A percentile compares a stretch with the other conserved stretches of the same genome.
phyloP scores from a whole-genome alignment of 2,888 invertebrate species.

The Orchesella flavescens region DNA sequence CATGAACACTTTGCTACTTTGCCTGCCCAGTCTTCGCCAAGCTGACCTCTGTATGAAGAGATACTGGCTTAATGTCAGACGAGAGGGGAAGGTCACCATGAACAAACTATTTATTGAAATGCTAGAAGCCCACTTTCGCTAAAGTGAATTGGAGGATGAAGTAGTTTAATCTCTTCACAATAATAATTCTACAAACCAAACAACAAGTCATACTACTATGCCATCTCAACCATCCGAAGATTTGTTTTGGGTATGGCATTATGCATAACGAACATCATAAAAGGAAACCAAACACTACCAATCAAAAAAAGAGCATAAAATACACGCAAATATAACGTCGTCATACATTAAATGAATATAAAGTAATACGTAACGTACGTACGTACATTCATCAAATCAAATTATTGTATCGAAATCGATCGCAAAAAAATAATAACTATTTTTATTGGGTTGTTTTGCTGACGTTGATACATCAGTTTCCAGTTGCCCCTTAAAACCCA shows the following conservation, averaged over 20 bases:
- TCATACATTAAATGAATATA: too few relatives aligned
- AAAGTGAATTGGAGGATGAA: not conserved
- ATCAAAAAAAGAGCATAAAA: too few relatives aligned
- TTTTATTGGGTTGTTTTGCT: too few relatives aligned
- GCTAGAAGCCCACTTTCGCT: slow-evolving; percentile 83
- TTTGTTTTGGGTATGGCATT: not conserved
- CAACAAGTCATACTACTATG: not conserved
- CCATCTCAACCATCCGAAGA: too few relatives aligned
- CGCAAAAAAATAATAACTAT: too few relatives aligned
- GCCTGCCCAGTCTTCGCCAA: slow-evolving; percentile 90
- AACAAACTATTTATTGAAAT: slow-evolving; percentile 97
- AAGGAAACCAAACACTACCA: not conserved
- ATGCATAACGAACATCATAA: not conserved
- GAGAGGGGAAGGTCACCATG: slow-evolving; percentile 92
- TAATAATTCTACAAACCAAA: not conserved
- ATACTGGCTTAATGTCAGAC: slow-evolving; percentile 92
- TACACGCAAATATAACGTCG: too few relatives aligned
- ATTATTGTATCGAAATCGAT: too few relatives aligned
- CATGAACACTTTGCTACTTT: slow-evolving; percentile 88
- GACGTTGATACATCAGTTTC: too few relatives aligned
- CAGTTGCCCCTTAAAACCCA: too few relatives aligned
- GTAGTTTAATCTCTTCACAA: not conserved
- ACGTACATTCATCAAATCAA: too few relatives aligned
- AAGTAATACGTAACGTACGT: too few relatives aligned
- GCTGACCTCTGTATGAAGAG: slow-evolving; percentile 90